These are phyloP conservation scores for Metopia argyrocephala DNA, from an alignment of 2,888 invertebrate species.

Conservation along the genomic window DNA sequence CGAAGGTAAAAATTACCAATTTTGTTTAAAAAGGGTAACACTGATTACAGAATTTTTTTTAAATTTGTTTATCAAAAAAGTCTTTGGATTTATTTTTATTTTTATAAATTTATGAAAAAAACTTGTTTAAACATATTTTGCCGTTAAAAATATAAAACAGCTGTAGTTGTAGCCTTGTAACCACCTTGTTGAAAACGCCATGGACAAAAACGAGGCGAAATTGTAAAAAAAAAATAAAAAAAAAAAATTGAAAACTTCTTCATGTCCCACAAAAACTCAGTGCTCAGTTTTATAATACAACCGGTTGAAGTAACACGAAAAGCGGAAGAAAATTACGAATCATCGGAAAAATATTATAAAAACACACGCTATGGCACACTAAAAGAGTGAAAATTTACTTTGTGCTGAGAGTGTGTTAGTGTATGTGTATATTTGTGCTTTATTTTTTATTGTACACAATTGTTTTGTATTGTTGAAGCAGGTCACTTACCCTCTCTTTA, in stretches of 20 bases:
- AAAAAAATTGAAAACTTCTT: slow-evolving; percentile 12
- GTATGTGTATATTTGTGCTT: slow-evolving; percentile 27
- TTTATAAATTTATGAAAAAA: too few relatives aligned
- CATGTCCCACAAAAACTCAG: slow-evolving; percentile 44
- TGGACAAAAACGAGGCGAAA: too few relatives aligned
- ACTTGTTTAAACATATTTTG: too few relatives aligned
- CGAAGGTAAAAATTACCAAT: too few relatives aligned
- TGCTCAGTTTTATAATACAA: slow-evolving; percentile 55
- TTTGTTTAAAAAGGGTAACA: too few relatives aligned
- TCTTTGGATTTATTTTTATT: too few relatives aligned
- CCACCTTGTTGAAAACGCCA: too few relatives aligned
- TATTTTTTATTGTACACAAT: slow-evolving; percentile 26
- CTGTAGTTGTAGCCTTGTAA: too few relatives aligned
- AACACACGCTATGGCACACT: slow-evolving; percentile 14
- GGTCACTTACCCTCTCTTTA: slow-evolving; percentile 56
- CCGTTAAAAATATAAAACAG: too few relatives aligned
- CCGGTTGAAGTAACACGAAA: slow-evolving; percentile 62
- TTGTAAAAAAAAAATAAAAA: not conserved
- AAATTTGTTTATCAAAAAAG: too few relatives aligned
- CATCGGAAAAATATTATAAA: not conserved
- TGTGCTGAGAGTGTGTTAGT: slow-evolving; percentile 46
- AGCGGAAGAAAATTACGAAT: slow-evolving; percentile 40
- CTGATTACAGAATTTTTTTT: too few relatives aligned
- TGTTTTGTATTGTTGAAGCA: slow-evolving; percentile 49
- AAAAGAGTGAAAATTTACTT: slow-evolving; percentile 31